Evolutionary conservation across 2,113 vertebrate genomes (phyloP).

Genomic region (Psittacara wagleri): DNA sequence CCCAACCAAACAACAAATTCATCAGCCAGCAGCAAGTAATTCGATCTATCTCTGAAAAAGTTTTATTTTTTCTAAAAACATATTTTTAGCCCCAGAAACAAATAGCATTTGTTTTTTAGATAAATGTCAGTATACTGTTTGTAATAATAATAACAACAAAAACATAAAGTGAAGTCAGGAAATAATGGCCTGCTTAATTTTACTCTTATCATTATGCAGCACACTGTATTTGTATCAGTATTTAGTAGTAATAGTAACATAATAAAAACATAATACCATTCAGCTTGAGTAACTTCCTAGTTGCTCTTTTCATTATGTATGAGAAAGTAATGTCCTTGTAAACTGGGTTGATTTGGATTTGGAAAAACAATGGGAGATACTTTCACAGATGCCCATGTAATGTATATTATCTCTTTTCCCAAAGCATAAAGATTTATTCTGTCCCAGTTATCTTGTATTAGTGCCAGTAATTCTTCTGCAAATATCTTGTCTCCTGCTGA

Average conservation of each 20-base stretch:
- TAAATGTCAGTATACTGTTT: background rate
- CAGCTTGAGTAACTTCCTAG: background rate
- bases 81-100: background rate
- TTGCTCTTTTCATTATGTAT: background rate
- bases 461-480: conserved; percentile 11
- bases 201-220: background rate
- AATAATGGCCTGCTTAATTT: background rate
- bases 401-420: background rate
- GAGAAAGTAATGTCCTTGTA: background rate
- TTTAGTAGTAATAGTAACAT: background rate
- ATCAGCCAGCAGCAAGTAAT: background rate
- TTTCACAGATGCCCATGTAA: background rate
- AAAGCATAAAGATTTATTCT: conserved; percentile 4
- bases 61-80: background rate
- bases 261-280: background rate
- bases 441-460: background rate
- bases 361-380: background rate
- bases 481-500: conserved; percentile 1
- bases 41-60: background rate
- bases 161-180: background rate
- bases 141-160: background rate
- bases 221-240: background rate
- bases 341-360: background rate
- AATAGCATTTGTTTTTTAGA: background rate
- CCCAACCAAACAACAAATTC: background rate